Conservation (phyloP, 1,140 invertebrate genomes). For the Oreohelix idahoensis region DNA sequence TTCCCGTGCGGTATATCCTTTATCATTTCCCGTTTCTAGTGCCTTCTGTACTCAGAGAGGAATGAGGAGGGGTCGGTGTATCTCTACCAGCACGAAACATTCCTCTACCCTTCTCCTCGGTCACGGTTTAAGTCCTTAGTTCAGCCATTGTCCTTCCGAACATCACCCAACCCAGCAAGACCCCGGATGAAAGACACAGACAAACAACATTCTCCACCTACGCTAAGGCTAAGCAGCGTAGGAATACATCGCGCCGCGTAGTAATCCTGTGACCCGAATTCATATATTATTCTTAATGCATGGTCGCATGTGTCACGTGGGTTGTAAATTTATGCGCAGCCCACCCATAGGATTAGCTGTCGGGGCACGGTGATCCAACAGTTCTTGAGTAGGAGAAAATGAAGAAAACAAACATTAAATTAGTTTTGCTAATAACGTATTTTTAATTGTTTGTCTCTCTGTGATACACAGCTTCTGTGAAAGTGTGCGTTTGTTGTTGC, state of each 20-base stretch:
- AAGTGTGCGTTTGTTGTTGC: too few species aligned
- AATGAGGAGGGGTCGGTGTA: too few species aligned
- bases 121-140: background rate
- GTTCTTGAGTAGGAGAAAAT: background rate
- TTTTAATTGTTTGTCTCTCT: too few species aligned
- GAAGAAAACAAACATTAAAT: background rate
- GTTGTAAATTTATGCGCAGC: background rate
- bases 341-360: background rate
- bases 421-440: too few species aligned
- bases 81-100: background rate
- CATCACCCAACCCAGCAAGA: background rate
- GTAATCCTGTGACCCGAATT: background rate
- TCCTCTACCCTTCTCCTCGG: background rate
- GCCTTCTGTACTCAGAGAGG: too few species aligned
- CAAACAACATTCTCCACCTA: background rate
- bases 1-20: too few species aligned
- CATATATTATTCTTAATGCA: background rate
- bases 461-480: too few species aligned
- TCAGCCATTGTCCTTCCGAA: background rate
- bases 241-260: background rate
- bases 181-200: constrained; percentile 1
- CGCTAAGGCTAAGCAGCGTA: background rate
- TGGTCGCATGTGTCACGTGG: background rate
- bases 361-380: background rate
- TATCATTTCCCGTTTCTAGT: too few species aligned